Evolutionary conservation across 1,140 invertebrate species (phyloP).

Genomic region (Drosophila nebulosa): DNA sequence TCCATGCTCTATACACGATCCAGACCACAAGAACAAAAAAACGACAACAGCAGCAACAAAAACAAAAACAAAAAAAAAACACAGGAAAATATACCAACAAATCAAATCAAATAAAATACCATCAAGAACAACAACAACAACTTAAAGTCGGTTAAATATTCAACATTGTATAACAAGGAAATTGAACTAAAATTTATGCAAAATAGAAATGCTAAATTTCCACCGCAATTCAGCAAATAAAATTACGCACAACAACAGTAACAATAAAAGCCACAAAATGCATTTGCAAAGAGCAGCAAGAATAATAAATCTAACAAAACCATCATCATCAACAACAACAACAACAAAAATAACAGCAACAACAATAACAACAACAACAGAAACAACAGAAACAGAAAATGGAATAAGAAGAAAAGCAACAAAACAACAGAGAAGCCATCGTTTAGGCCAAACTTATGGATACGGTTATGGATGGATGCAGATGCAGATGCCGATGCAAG

Average conservation of each 20-base stretch:
- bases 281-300: constrained; percentile 35
- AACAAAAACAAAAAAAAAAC: constrained; percentile 9
- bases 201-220: constrained; percentile 70
- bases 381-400: constrained; percentile 37
- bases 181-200: constrained; percentile 64
- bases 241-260: constrained; percentile 45
- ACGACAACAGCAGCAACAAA: constrained; percentile 17
- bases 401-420: constrained; percentile 19
- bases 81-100: constrained; percentile 35
- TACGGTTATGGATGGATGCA: constrained; percentile 27
- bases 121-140: constrained; percentile 17
- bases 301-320: constrained; percentile 1
- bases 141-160: constrained; percentile 17
- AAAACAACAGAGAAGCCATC: constrained; percentile 45
- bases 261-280: constrained; percentile 40
- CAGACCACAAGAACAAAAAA: constrained; percentile 21
- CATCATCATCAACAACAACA: neutral
- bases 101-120: constrained; percentile 30
- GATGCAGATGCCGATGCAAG: constrained; percentile 56
- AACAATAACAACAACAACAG: constrained; percentile 6
- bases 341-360: constrained; percentile 37
- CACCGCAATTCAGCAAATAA: constrained; percentile 50
- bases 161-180: constrained; percentile 35
- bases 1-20: constrained; percentile 18
- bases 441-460: constrained; percentile 41